Evolutionary conservation across 1,140 invertebrate species (phyloP).

Genomic region (Lucilia cuprina): DNA sequence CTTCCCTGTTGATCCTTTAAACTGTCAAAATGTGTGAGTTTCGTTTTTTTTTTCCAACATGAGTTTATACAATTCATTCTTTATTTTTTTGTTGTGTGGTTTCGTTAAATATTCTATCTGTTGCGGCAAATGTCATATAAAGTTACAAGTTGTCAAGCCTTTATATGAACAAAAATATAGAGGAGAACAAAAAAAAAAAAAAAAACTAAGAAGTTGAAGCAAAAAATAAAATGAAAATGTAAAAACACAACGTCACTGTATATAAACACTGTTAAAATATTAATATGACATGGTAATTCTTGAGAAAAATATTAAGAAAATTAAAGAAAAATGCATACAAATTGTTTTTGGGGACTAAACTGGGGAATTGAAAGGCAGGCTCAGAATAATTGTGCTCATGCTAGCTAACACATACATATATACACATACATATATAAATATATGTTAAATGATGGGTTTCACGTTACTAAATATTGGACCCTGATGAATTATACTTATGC

Average conservation of each 20-base stretch:
- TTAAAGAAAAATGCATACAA: constrained; percentile 17
- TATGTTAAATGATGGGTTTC: no score
- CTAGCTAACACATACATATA: no score
- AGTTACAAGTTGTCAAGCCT: constrained; percentile 27
- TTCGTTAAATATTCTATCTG: constrained; percentile 29
- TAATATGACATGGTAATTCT: constrained; percentile 26
- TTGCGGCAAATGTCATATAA: constrained; percentile 24
- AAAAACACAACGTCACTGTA: background rate
- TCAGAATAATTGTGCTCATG: no score
- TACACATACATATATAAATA: no score
- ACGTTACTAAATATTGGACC: no score
- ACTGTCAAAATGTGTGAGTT: background rate
- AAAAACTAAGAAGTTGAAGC: background rate
- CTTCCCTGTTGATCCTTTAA: background rate
- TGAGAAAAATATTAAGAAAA: constrained; percentile 21
- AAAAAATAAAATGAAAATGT: constrained; percentile 12
- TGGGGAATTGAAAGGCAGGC: no score
- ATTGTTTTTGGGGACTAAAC: no score
- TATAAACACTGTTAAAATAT: constrained; percentile 25
- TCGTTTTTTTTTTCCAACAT: background rate
- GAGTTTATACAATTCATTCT: no score
- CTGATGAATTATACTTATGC: no score
- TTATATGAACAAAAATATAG: background rate
- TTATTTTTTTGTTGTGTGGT: background rate
- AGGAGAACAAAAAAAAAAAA: no score